Evolutionary conservation across 2,797 vertebrate species (phyloP).

Genomic region (Taenioides sp.): DNA sequence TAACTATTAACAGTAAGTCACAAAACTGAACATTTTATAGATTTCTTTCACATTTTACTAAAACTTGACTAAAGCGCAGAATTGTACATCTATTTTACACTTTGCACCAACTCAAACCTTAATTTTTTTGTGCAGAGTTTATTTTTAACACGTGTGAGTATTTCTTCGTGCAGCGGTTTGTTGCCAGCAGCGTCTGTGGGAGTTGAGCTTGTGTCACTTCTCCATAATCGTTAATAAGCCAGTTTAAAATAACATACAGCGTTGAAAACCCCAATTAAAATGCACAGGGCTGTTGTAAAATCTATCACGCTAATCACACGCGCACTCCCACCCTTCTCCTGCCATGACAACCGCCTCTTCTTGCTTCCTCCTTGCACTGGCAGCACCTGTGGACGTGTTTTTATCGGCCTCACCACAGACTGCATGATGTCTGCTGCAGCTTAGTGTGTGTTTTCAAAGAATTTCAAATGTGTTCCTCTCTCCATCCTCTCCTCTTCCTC

Average conservation of each 20-base stretch:
- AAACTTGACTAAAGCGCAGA: background rate
- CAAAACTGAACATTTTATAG: background rate
- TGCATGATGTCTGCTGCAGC: constrained; percentile 48
- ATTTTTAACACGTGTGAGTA: constrained; percentile 27
- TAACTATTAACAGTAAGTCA: background rate
- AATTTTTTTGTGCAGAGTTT: constrained; percentile 26
- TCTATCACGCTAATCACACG: constrained; percentile 67
- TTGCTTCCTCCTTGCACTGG: constrained; percentile 19
- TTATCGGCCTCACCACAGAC: constrained; percentile 51
- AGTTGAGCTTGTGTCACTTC: constrained; percentile 59
- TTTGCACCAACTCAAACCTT: background rate
- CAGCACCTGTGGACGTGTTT: constrained; percentile 46
- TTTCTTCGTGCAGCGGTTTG: constrained; percentile 43
- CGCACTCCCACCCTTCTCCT: constrained; percentile 28
- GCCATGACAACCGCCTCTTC: constrained; percentile 40
- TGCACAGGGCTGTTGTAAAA: constrained; percentile 58
- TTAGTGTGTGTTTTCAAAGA: constrained; percentile 55
- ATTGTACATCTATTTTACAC: background rate
- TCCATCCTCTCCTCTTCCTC: constrained; percentile 12
- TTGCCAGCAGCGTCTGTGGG: constrained; percentile 52
- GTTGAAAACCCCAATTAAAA: constrained; percentile 67
- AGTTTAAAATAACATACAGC: constrained; percentile 63
- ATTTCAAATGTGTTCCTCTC: constrained; percentile 52
- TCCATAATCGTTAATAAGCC: constrained; percentile 52
- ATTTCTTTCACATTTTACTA: background rate